These are phyloP conservation scores for Knipowitschia caucasica DNA, from an alignment of 2,797 vertebrate genomes.

Conservation along the genomic window DNA sequence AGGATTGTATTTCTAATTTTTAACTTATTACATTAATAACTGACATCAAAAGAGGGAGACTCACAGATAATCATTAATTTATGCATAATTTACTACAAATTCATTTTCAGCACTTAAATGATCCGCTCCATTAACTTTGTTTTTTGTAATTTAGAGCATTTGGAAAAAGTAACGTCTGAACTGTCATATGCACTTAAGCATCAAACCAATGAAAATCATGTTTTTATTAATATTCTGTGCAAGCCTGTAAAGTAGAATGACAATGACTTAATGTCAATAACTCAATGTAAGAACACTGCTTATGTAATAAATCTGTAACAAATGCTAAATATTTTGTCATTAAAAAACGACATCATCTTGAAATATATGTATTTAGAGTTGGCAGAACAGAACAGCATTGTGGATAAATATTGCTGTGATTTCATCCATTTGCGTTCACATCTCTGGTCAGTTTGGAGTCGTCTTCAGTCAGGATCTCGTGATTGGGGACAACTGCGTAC, in stretches of 20 bases:
- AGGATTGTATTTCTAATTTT: too few species aligned
- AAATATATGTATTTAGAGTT: too few species aligned
- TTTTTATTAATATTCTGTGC: conserved; percentile 10
- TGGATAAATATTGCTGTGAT: neutral
- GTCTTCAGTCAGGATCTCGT: conserved; percentile 30
- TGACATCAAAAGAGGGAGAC: too few species aligned
- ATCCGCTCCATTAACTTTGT: too few species aligned
- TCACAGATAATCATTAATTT: too few species aligned
- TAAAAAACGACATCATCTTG: conserved; percentile 28
- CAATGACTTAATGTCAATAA: conserved; percentile 30
- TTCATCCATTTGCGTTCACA: conserved; percentile 27
- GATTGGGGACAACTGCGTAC: conserved; percentile 56
- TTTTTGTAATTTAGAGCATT: too few species aligned
- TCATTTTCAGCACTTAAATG: too few species aligned
- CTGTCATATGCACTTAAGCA: too few species aligned
- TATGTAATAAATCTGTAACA: conserved; percentile 8
- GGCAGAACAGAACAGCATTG: neutral
- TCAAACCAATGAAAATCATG: neutral
- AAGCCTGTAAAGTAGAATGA: conserved; percentile 31
- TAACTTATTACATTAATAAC: too few species aligned
- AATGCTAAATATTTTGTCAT: neutral
- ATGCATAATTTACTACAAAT: too few species aligned
- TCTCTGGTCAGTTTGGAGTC: conserved; percentile 39
- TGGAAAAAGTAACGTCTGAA: too few species aligned
- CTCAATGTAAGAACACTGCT: conserved; percentile 15